phyloP scores from a whole-genome alignment of 2,888 invertebrate genomes.

The Microctonus aethiopoides region DNA sequence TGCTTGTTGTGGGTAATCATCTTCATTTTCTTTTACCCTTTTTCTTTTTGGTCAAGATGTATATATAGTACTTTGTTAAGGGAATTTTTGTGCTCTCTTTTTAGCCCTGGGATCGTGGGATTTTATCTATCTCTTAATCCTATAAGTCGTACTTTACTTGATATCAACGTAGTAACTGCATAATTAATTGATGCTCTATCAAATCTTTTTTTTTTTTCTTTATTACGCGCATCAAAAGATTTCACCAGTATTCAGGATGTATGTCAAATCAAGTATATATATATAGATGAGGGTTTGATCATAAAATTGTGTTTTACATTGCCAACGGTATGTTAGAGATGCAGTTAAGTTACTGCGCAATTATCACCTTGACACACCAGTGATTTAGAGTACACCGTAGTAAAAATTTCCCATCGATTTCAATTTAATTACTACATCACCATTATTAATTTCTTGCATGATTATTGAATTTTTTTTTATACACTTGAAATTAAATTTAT shows the following conservation, averaged over 20 bases:
- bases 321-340: constrained; percentile 14
- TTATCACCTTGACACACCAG: constrained; percentile 38
- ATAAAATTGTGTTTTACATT: constrained; percentile 31
- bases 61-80: background rate
- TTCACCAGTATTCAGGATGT: background rate
- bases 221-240: no score
- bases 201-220: background rate
- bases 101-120: background rate
- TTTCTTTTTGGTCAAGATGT: background rate
- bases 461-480: background rate
- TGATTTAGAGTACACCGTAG: background rate
- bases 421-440: background rate
- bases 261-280: background rate
- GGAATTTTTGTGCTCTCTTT: background rate
- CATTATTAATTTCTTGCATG: background rate
- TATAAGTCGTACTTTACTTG: background rate
- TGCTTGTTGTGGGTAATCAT: background rate
- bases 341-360: constrained; percentile 38
- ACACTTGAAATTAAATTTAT: background rate
- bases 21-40: background rate
- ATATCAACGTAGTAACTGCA: background rate
- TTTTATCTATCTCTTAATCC: background rate
- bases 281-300: constrained; percentile 25
- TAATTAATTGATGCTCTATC: background rate
- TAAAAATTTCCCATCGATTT: background rate